A percentile compares a stretch with the other conserved stretches of the same genome.
These are phyloP conservation scores for Chiridota heheva DNA, from an alignment of 35 echinoderm and acorn worm species.

Conservation along the genomic window DNA sequence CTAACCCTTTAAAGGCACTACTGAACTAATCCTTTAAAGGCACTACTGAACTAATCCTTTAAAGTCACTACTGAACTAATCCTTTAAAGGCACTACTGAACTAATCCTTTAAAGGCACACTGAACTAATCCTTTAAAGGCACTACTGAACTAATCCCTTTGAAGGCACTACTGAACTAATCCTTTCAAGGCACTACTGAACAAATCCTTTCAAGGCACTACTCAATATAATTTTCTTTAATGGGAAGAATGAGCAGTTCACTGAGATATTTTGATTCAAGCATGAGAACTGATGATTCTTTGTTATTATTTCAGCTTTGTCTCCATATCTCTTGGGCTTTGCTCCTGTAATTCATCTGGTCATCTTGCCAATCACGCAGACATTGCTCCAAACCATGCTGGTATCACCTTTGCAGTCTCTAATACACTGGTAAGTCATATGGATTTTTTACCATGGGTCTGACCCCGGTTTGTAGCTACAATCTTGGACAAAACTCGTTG, in stretches of 20 bases:
- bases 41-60: too few relatives aligned
- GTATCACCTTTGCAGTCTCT: slow-evolving; percentile 93
- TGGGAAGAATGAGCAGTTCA: neutral
- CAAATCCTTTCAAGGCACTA: neutral
- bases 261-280: neutral
- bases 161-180: too few relatives aligned
- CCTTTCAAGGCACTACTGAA: too few relatives aligned
- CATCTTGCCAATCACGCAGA: slow-evolving; percentile 97
- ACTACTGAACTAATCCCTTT: too few relatives aligned
- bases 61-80: too few relatives aligned
- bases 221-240: neutral
- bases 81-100: too few relatives aligned
- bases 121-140: too few relatives aligned
- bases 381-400: slow-evolving; percentile 90
- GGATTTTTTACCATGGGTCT: neutral
- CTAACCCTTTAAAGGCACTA: too few relatives aligned
- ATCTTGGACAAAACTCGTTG: neutral
- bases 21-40: too few relatives aligned
- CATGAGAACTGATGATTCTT: neutral
- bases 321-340: slow-evolving; percentile 93
- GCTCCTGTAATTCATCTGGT: slow-evolving; percentile 95
- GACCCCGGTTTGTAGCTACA: neutral
- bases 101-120: too few relatives aligned
- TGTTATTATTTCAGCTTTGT: slow-evolving; percentile 77
- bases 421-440: slow-evolving; percentile 85